A percentile compares a stretch with the other conserved stretches of the same genome.
These are phyloP conservation scores for Falco columbarius DNA, from an alignment of 2,797 vertebrate species.

Conservation along the genomic window DNA sequence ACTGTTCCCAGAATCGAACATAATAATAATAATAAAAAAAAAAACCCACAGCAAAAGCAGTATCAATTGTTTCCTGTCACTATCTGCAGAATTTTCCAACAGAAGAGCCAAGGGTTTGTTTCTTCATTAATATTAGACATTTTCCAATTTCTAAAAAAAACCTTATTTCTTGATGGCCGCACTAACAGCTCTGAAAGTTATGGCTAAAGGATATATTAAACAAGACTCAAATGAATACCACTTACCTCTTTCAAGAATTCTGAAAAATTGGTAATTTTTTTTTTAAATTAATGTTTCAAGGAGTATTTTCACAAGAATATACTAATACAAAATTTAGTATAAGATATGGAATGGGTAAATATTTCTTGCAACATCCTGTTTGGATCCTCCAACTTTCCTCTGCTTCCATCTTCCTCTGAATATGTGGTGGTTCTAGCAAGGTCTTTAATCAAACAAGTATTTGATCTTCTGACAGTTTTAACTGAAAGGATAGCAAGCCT, in stretches of 20 bases:
- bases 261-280: not conserved
- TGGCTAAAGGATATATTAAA: not conserved
- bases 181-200: not conserved
- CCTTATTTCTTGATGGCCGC: not conserved
- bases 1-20: not conserved
- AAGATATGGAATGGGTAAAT: not conserved
- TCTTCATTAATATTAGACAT: not conserved
- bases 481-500: not conserved
- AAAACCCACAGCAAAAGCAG: not conserved
- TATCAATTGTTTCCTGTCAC: not conserved
- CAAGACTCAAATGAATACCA: not conserved
- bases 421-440: not conserved
- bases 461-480: not conserved
- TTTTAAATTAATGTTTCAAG: not conserved
- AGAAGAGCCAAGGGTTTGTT: accelerated
- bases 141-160: not conserved
- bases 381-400: not conserved
- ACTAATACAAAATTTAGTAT: not conserved
- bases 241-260: not conserved
- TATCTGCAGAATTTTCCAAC: not conserved
- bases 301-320: not conserved
- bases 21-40: not conserved
- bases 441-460: not conserved
- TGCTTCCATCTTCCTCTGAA: not conserved
- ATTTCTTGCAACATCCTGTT: not conserved